A percentile compares a stretch with the other conserved stretches of the same genome.
Evolutionary conservation across 2,113 vertebrate genomes (phyloP).

Genomic region (Vidua chalybeata): DNA sequence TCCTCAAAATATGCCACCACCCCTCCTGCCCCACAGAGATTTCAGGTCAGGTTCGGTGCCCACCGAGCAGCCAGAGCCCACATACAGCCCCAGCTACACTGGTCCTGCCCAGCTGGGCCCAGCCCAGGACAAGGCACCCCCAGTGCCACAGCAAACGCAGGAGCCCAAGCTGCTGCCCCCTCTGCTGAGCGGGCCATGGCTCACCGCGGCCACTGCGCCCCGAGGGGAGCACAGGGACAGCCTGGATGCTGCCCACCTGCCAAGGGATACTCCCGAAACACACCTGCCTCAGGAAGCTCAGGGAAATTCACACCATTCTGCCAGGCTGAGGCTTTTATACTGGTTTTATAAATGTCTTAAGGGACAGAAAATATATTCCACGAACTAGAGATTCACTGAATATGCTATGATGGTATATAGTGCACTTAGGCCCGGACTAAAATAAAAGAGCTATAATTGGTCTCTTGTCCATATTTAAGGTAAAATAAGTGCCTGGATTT

Average conservation of each 20-base stretch:
- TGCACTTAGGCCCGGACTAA: not conserved
- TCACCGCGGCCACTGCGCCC: not conserved
- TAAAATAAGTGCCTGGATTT: constrained; percentile 8
- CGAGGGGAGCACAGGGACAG: accelerated
- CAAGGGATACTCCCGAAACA: not conserved
- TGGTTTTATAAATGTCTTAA: not conserved
- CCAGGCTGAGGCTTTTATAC: not conserved
- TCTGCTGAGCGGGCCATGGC: not conserved
- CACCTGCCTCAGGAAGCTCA: not conserved
- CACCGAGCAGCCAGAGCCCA: accelerated
- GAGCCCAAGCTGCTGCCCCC: not conserved
- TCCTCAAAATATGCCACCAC: not conserved
- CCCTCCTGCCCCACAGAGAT: not conserved
- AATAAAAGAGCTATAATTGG: constrained; percentile 5
- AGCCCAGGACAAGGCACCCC: not conserved
- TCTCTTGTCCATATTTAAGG: constrained; percentile 15
- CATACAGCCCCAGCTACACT: not conserved
- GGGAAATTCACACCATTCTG: not conserved
- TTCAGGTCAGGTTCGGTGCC: accelerated
- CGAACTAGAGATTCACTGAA: not conserved
- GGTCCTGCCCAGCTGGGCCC: not conserved
- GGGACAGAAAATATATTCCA: not conserved
- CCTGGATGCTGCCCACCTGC: not conserved
- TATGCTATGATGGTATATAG: not conserved
- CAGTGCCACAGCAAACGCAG: not conserved